These are phyloP conservation scores for Nothoprocta perdicaria DNA, from an alignment of 2,113 vertebrate species.

Conservation along the genomic window DNA sequence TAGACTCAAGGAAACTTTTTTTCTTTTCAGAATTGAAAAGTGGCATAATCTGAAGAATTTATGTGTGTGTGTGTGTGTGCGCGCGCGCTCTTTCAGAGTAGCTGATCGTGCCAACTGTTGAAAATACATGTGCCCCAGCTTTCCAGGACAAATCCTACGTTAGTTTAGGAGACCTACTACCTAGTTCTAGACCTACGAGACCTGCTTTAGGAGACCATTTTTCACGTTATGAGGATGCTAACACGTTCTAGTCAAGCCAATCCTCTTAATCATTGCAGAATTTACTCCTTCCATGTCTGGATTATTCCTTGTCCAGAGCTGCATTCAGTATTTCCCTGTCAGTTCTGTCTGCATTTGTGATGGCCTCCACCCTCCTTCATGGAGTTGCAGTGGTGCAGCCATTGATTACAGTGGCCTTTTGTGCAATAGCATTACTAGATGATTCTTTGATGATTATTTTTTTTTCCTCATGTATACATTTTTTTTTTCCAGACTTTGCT, in stretches of 20 bases:
- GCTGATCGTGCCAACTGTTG: not conserved
- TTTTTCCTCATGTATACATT: not conserved
- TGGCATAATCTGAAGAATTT: not conserved
- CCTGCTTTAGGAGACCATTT: too few relatives aligned
- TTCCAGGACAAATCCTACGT: not conserved
- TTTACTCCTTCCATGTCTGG: not conserved
- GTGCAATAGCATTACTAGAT: not conserved
- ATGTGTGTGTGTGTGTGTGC: too few relatives aligned
- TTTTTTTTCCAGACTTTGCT: not conserved
- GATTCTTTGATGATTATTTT: not conserved
- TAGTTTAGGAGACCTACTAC: too few relatives aligned
- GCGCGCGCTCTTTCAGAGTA: not conserved
- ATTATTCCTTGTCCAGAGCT: not conserved
- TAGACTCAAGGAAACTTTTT: not conserved
- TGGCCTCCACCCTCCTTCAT: accelerated
- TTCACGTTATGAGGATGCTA: not conserved
- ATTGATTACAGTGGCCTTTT: not conserved
- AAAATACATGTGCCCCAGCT: not conserved
- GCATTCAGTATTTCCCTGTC: not conserved
- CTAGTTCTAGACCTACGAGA: too few relatives aligned
- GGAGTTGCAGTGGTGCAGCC: accelerated
- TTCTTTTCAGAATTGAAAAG: not conserved
- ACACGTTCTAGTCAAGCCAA: not conserved
- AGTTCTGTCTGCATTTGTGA: not conserved
- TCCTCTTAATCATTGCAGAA: not conserved